Percentiles rank a stretch among this genome's conserved stretches.
phyloP scores from a whole-genome alignment of 2,888 invertebrate species.

The Idaea aversata region DNA sequence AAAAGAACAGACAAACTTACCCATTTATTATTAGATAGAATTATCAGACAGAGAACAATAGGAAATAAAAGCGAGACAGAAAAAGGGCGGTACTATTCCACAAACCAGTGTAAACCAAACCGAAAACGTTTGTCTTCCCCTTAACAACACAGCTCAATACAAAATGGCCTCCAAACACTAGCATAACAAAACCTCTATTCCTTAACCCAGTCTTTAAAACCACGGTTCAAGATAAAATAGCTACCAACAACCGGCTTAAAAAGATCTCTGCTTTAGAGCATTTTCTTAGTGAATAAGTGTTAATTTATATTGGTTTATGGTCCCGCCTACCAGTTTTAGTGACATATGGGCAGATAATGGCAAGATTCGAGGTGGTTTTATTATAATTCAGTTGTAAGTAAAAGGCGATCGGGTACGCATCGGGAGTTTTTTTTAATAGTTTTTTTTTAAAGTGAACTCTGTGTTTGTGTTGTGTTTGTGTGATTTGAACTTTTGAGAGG shows the following conservation, averaged over 20 bases:
- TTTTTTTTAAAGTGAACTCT: background rate
- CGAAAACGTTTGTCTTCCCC: background rate
- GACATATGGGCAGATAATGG: constrained; percentile 71
- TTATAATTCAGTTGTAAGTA: constrained; percentile 72
- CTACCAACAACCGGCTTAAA: constrained; percentile 24
- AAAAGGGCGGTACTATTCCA: constrained; percentile 16
- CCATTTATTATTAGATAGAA: background rate
- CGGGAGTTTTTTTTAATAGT: constrained; percentile 6
- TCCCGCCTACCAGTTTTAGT: constrained; percentile 67
- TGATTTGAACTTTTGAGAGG: background rate
- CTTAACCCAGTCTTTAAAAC: background rate
- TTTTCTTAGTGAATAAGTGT: constrained; percentile 15
- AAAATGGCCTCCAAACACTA: constrained; percentile 17
- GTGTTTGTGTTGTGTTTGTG: background rate
- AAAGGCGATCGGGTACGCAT: constrained; percentile 23
- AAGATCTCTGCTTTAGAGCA: constrained; percentile 24
- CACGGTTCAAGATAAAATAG: background rate
- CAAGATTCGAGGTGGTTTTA: constrained; percentile 54
- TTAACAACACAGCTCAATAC: constrained; percentile 3
- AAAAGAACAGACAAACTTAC: background rate
- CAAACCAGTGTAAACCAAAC: background rate
- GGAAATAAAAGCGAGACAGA: constrained; percentile 5
- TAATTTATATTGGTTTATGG: constrained; percentile 38
- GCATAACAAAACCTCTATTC: background rate
- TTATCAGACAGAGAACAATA: constrained; percentile 27